phyloP scores from a whole-genome alignment of 2,888 invertebrate genomes.

The Zygogramma bicolorata region DNA sequence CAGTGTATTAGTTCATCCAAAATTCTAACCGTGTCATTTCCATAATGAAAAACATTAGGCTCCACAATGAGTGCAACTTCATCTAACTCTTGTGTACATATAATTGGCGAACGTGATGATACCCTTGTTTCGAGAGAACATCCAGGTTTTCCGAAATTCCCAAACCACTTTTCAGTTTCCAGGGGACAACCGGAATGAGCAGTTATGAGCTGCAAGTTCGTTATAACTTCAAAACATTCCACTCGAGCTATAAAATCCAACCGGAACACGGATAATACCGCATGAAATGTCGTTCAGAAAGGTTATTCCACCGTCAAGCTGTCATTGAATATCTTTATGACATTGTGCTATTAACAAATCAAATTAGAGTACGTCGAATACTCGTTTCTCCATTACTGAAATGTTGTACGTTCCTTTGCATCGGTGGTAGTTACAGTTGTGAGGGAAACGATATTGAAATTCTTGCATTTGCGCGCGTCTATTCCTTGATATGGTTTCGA shows the following conservation, averaged over 20 bases:
- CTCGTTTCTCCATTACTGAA: constrained; percentile 15
- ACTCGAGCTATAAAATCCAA: neutral
- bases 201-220: neutral
- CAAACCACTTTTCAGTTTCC: neutral
- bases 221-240: neutral
- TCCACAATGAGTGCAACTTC: no score
- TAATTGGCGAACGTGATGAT: neutral
- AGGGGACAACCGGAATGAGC: neutral
- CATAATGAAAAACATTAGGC: no score
- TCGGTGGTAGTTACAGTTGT: neutral
- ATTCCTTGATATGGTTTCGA: neutral
- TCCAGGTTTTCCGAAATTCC: neutral
- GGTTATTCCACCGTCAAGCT: constrained; percentile 9
- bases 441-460: neutral
- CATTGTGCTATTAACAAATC: constrained; percentile 37
- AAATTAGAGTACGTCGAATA: constrained; percentile 32
- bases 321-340: constrained; percentile 23
- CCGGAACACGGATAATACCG: neutral
- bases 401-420: neutral
- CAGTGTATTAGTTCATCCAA: no score
- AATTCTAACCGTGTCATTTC: no score
- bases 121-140: neutral
- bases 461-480: neutral
- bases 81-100: neutral
- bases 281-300: constrained; percentile 1